Base-by-base conservation (phyloP, 2,888 invertebrate genomes). In the Hemicrepidius hirtus region DNA sequence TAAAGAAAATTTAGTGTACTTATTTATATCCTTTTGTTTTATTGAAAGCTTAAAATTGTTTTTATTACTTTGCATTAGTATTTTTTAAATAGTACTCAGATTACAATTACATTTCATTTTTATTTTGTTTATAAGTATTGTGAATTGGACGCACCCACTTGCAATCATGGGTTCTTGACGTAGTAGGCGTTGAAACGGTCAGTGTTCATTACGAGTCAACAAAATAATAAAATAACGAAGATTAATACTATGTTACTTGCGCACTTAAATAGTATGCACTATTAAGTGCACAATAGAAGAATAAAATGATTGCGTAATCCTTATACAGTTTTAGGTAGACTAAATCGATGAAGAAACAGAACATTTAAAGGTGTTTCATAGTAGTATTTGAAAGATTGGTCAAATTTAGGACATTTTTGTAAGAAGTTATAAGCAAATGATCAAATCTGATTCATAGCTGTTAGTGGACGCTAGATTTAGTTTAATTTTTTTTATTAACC, bases 151-250 rank as follows among this genome's bases (percentile, higher is more conserved):
- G 76, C 78, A 77, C 77, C 77, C 77, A 73, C 76, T 72, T 75
- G 76, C 73, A 78, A 77, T 78, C 75, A 76, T 73, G 74, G 71
- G 60, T 76, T 77, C 72, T 77, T 77, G 78, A 79, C 70, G 73
- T 79, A 77, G 79, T 79, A 79, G 80, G 78, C 80, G 80, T 78
- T 73, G 73, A 73, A 32, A 77, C 75, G 68, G 71, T 67, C 79
- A 77, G 79, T 78, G 78, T 81, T 81, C 81, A 81, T 82, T 82
- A 81, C 80, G 73, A 79, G 77, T 79, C 81, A 76, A 82, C 80
- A 80, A 81, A 79, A 81, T 82, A 57, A 57, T 53, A 53, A 53
- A 53, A 53, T 57, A 57, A 82, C 80, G 82, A 82, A 82, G 82
- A 82, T 82, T 82, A 81, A 82, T 82, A 82, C 79, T 77, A 76